Conservation (phyloP, 2,113 vertebrate species). For the Delphinus delphis region DNA sequence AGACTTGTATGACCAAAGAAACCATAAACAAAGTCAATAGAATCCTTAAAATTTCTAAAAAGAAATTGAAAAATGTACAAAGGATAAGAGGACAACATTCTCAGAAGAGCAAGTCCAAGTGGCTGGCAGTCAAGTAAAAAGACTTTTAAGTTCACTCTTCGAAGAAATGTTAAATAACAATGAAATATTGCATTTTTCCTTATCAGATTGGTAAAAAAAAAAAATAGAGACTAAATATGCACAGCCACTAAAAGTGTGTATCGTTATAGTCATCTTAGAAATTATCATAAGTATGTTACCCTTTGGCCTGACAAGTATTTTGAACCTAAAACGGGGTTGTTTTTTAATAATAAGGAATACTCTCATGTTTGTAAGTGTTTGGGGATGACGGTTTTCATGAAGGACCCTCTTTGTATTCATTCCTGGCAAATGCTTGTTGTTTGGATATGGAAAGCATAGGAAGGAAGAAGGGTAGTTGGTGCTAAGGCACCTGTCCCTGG, state of each 20-base stretch:
- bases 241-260: neutral
- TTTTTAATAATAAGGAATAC: neutral
- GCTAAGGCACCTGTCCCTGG: neutral
- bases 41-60: neutral
- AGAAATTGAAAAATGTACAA: neutral
- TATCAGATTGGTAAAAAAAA: neutral
- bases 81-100: neutral
- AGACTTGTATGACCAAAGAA: neutral
- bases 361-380: neutral
- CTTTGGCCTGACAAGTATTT: neutral
- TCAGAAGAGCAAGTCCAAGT: neutral
- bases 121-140: neutral
- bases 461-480: neutral
- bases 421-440: neutral
- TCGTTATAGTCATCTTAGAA: neutral
- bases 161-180: neutral
- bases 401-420: neutral
- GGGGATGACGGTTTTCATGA: neutral
- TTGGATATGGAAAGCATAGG: neutral
- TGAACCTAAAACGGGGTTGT: neutral
- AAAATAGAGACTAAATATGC: neutral
- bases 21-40: neutral
- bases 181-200: neutral
- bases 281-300: neutral
- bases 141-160: neutral